Evolutionary conservation across 2,797 vertebrate species (phyloP).

Genomic region (Coregonus suidteri): DNA sequence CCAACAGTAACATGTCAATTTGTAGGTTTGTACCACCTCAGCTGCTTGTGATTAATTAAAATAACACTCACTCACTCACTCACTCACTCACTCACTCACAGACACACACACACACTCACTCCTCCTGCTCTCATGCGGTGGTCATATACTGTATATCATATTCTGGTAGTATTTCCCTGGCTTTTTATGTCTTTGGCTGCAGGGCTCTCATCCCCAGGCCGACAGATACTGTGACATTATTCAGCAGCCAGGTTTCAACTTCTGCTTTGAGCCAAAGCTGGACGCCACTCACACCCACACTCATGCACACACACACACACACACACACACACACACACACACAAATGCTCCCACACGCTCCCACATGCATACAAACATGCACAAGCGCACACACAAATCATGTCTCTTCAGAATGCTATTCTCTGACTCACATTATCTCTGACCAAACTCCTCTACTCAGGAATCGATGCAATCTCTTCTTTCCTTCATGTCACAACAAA

Average conservation of each 20-base stretch:
- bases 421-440: too few species aligned
- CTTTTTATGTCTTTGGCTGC: slow-evolving; percentile 59
- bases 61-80: background rate
- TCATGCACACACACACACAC: slow-evolving; percentile 11
- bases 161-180: background rate
- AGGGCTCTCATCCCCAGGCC: slow-evolving; percentile 48
- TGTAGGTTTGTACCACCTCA: slow-evolving; percentile 42
- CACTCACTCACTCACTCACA: background rate
- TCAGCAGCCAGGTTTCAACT: slow-evolving; percentile 51
- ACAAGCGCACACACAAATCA: background rate
- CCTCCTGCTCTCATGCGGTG: background rate
- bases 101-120: background rate
- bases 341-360: background rate
- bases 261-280: slow-evolving; percentile 30
- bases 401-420: too few species aligned
- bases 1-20: slow-evolving; percentile 44
- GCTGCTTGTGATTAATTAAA: slow-evolving; percentile 55
- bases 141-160: slow-evolving; percentile 21
- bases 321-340: slow-evolving; percentile 21
- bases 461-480: background rate
- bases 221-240: slow-evolving; percentile 54
- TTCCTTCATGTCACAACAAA: background rate
- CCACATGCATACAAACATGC: background rate
- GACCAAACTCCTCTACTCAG: too few species aligned
- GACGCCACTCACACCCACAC: background rate